These are phyloP conservation scores for Apamea anceps DNA, from an alignment of 2,888 invertebrate species.

Conservation along the genomic window DNA sequence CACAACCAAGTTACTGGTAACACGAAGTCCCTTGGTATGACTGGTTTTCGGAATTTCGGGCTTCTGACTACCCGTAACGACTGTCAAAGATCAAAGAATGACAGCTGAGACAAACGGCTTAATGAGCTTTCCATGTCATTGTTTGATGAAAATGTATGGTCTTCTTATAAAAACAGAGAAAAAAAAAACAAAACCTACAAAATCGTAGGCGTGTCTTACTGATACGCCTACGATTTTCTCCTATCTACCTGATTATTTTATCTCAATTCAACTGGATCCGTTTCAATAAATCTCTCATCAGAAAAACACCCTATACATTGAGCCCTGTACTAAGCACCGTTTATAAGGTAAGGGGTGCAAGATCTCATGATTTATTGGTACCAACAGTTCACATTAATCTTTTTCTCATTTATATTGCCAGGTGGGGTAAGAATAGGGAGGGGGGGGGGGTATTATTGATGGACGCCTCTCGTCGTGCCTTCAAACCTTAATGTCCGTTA, in stretches of 20 bases:
- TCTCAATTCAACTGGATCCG: slow-evolving; percentile 1
- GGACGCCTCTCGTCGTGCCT: slow-evolving; percentile 60
- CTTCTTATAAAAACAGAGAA: not conserved
- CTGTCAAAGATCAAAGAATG: not conserved
- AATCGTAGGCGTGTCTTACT: not conserved
- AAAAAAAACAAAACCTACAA: not conserved
- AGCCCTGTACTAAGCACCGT: slow-evolving; percentile 53
- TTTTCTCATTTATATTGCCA: slow-evolving; percentile 71
- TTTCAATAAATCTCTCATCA: slow-evolving; percentile 18
- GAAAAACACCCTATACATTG: slow-evolving; percentile 30
- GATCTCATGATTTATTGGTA: slow-evolving; percentile 70
- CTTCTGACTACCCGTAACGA: not conserved
- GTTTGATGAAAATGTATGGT: not conserved
- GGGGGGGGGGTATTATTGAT: slow-evolving; percentile 67
- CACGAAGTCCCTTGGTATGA: not conserved
- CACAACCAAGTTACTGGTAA: not conserved
- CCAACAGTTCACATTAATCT: slow-evolving; percentile 73
- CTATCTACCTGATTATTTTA: slow-evolving; percentile 17
- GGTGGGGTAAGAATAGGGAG: slow-evolving; percentile 43
- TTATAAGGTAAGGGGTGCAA: slow-evolving; percentile 59
- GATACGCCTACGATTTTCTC: not conserved
- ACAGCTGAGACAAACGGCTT: not conserved
- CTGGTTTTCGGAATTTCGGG: not conserved
- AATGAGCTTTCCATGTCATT: not conserved
- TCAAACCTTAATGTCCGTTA: slow-evolving; percentile 61